Conservation (phyloP, 2,113 vertebrate species). For the Tragulus kanchil region DNA sequence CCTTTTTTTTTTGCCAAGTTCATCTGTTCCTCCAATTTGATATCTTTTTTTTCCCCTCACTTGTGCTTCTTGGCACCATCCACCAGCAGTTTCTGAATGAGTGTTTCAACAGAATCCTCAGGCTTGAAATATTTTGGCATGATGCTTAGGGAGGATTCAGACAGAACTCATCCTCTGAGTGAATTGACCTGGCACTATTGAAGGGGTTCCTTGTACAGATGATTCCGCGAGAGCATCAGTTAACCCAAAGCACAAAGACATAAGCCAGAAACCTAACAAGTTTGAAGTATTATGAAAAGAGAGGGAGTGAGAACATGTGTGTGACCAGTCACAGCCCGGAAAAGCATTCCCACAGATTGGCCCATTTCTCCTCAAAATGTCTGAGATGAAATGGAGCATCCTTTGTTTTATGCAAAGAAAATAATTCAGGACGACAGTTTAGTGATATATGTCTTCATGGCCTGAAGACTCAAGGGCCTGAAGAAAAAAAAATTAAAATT, state of each 20-base stretch:
- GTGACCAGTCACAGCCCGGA: slow-evolving; percentile 22
- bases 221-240: neutral
- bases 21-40: neutral
- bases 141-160: neutral
- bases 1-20: neutral
- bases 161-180: neutral
- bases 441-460: neutral
- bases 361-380: slow-evolving; percentile 70
- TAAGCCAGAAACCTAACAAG: neutral
- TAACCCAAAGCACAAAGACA: neutral
- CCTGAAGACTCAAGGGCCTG: neutral
- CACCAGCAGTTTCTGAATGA: neutral
- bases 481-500: neutral
- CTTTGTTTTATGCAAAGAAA: slow-evolving; percentile 54
- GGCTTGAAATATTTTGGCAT: neutral
- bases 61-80: neutral
- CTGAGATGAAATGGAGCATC: slow-evolving; percentile 74
- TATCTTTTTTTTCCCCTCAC: neutral
- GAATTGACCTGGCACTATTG: neutral
- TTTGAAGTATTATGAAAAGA: neutral
- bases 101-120: neutral
- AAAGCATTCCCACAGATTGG: slow-evolving; percentile 53
- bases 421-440: slow-evolving; percentile 55
- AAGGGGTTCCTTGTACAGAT: neutral
- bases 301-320: neutral